Evolutionary conservation across 2,888 invertebrate species (phyloP).

Genomic region (Tetheella fluctuosa): DNA sequence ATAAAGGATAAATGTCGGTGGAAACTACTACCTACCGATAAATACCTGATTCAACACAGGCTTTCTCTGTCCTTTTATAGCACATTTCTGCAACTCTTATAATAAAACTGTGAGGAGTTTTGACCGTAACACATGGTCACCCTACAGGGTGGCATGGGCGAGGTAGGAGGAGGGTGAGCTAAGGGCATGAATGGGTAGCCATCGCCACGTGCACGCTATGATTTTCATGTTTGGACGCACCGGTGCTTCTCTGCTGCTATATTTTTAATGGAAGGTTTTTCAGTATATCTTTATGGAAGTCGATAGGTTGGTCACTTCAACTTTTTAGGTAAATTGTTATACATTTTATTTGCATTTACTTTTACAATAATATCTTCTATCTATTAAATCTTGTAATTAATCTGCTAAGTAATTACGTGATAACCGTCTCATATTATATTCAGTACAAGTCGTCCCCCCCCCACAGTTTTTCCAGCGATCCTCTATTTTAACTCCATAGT

Average conservation of each 20-base stretch:
- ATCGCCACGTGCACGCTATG: constrained; percentile 39
- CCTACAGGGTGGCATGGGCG: constrained; percentile 7
- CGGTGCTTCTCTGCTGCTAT: constrained; percentile 35
- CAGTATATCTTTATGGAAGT: background rate
- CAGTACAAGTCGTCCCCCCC: too few relatives aligned
- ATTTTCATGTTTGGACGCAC: constrained; percentile 48
- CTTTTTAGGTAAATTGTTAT: background rate
- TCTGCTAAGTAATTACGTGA: too few relatives aligned
- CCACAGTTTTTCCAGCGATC: too few relatives aligned
- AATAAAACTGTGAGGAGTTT: background rate
- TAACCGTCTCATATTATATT: too few relatives aligned
- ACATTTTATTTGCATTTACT: too few relatives aligned
- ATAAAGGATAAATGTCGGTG: too few relatives aligned
- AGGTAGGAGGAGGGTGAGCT: constrained; percentile 15
- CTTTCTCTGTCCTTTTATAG: too few relatives aligned
- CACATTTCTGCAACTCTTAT: background rate
- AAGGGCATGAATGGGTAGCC: constrained; percentile 40
- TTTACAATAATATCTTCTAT: too few relatives aligned
- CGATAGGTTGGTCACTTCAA: background rate
- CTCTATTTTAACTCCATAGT: too few relatives aligned
- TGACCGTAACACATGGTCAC: constrained; percentile 4
- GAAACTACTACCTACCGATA: too few relatives aligned
- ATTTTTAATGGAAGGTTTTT: constrained; percentile 29
- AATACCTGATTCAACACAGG: too few relatives aligned
- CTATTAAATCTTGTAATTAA: too few relatives aligned